phyloP scores from a whole-genome alignment of 2,888 invertebrate genomes.

The Nasonovia ribisnigri region DNA sequence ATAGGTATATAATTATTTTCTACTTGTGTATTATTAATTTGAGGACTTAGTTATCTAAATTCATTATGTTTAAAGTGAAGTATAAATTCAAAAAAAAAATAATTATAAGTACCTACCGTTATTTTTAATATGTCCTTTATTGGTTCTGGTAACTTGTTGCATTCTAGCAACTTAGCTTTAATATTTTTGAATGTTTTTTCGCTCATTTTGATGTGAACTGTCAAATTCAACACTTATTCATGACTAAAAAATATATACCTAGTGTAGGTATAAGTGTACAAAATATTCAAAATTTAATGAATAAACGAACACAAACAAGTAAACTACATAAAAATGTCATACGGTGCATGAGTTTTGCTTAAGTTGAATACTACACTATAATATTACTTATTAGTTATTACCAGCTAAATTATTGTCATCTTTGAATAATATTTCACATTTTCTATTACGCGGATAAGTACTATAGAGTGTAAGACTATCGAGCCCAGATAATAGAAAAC shows the following conservation, averaged over 20 bases:
- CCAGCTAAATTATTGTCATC: neutral
- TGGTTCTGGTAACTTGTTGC: slow-evolving; percentile 23
- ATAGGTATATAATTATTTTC: too few species aligned
- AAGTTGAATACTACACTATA: neutral
- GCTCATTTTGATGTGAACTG: neutral
- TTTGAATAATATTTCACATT: neutral
- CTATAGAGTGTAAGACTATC: neutral
- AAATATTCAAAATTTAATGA: neutral
- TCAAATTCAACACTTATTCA: neutral
- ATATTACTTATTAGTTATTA: neutral
- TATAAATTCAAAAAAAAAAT: neutral
- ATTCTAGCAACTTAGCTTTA: slow-evolving; percentile 11
- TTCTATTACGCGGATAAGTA: neutral
- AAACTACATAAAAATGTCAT: neutral
- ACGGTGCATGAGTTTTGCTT: neutral
- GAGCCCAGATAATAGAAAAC: neutral
- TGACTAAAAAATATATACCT: neutral
- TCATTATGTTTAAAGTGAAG: neutral
- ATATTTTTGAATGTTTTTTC: neutral
- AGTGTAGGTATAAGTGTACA: neutral
- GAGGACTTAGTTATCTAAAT: neutral
- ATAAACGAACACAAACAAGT: neutral
- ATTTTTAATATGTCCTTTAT: slow-evolving; percentile 31
- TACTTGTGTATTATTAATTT: too few species aligned
- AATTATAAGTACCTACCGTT: neutral